Base-by-base conservation (phyloP, 2,113 vertebrate species). In the Hyaena hyaena region DNA sequence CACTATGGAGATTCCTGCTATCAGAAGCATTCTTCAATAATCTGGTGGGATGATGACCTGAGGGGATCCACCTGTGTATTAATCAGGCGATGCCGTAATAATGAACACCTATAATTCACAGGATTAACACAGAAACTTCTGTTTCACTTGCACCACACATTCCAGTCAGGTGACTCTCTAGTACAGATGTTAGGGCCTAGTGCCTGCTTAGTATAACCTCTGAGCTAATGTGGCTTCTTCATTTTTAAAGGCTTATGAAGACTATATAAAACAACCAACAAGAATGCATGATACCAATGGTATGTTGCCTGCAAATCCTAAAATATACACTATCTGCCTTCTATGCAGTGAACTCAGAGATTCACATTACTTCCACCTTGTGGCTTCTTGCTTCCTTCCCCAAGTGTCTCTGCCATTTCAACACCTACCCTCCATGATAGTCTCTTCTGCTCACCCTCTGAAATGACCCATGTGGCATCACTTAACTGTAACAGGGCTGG, bases 11-110 rank as follows among this genome's bases (percentile, higher is more conserved):
- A 88, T 14, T 90, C 39, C 45, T 81, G 55, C n/a, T 16, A 71
- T 26, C 7, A 63, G 77, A 96, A 96, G 43, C 68, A 97, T 33
- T 96, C 79, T 63, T 86, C 24, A 93, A 80, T 26, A 85, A 93
- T 90, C 3, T 86, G 48, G 10, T 48, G 14, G 58, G 45, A 50
- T n/a, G 26, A 43, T 77, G 55, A 87, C 58, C 21, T 61, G 68
- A 85, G 73, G 28, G 88, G 66, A 88, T 55, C 35, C 5, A 69
- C 10, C 69, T 21, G 24, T 88, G 21, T 53, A n/a, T 26, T 33
- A 82, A 50, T 53, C n/a, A 92, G 71, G 39, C 81, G 58, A 77
- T 66, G 43, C 16, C 89, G 43, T 90, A n/a, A 96, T 87, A 81
- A 90, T n/a, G 19, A 97, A 96, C 48, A 84, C 28, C 39, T 61